phyloP scores from a whole-genome alignment of 2,797 vertebrate species.

The Myripristis murdjan region DNA sequence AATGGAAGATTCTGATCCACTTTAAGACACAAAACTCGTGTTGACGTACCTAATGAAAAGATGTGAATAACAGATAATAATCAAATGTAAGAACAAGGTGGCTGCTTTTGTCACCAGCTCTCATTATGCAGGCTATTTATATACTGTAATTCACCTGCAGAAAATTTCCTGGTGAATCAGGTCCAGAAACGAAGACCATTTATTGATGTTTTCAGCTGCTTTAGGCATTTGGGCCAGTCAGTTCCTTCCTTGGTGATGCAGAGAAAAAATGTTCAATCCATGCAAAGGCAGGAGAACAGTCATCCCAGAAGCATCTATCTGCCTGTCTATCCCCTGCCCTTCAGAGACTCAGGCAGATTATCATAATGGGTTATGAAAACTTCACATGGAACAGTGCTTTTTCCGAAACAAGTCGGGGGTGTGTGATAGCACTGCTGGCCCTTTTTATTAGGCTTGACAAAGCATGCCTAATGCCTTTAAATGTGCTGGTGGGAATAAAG shows the following conservation, averaged over 20 bases:
- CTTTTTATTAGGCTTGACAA: constrained; percentile 80
- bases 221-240: constrained; percentile 29
- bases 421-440: constrained; percentile 71
- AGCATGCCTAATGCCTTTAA: constrained; percentile 83
- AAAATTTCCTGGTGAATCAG: constrained; percentile 13
- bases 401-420: constrained; percentile 71
- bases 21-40: neutral
- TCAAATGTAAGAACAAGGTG: no score
- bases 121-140: neutral
- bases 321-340: constrained; percentile 65
- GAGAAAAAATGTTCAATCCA: constrained; percentile 54
- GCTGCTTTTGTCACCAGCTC: neutral
- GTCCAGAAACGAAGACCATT: neutral
- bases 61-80: no score
- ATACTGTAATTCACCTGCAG: constrained; percentile 18
- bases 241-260: constrained; percentile 35
- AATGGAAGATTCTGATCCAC: neutral
- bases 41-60: no score
- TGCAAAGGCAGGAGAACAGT: constrained; percentile 52
- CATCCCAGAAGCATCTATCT: constrained; percentile 70
- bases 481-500: constrained; percentile 82
- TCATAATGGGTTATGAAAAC: constrained; percentile 82
- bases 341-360: constrained; percentile 75
- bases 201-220: constrained; percentile 30
- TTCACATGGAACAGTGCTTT: constrained; percentile 79